Percentiles rank a stretch among this genome's conserved stretches.
Conservation (phyloP, 2,797 vertebrate genomes). For the Limosa lapponica region DNA sequence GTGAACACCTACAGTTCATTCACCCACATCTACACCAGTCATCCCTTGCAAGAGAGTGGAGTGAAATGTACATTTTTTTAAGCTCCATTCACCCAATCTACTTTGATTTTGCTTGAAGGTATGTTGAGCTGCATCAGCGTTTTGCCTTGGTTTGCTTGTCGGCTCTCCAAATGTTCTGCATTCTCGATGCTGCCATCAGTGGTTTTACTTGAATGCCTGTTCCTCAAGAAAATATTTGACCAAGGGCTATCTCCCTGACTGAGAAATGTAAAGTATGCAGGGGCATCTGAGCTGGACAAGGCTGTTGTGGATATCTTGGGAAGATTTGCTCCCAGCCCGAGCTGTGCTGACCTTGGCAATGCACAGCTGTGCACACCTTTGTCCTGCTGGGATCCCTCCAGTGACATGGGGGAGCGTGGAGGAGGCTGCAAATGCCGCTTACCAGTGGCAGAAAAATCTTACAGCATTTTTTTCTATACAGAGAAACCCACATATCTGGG, state of each 20-base stretch:
- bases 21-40: not conserved
- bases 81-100: not conserved
- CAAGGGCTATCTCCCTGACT: not conserved
- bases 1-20: not conserved
- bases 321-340: not conserved
- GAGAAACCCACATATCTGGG: not conserved
- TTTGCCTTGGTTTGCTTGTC: not conserved
- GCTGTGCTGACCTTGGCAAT: not conserved
- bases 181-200: not conserved
- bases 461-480: not conserved
- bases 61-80: not conserved
- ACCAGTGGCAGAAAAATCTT: not conserved
- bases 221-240: not conserved
- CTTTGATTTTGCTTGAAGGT: not conserved
- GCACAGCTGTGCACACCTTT: not conserved
- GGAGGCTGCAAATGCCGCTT: not conserved
- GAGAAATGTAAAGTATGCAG: conserved; percentile 24
- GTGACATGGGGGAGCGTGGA: fast-evolving
- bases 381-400: not conserved
- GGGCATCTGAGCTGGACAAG: not conserved
- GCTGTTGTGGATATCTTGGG: not conserved
- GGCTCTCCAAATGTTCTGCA: not conserved
- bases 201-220: not conserved
- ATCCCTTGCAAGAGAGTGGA: not conserved
- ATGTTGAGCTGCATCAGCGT: not conserved